These are phyloP conservation scores for Hyposoter didymator DNA, from an alignment of 2,888 invertebrate species.

Conservation along the genomic window DNA sequence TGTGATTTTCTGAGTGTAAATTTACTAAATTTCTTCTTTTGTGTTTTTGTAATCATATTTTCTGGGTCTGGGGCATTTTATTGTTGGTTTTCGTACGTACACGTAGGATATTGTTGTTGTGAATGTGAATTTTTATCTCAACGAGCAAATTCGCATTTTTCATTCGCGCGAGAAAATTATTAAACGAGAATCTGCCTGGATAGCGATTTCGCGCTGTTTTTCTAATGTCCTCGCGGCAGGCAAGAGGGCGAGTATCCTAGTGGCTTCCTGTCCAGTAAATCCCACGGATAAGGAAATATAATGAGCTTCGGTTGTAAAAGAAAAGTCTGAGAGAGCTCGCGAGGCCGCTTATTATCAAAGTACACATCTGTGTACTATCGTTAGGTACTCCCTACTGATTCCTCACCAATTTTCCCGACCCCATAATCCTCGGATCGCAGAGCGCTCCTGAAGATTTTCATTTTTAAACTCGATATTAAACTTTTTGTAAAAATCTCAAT, in stretches of 20 bases:
- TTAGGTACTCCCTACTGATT: constrained; percentile 31
- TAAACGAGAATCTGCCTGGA: constrained; percentile 56
- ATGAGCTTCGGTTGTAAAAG: constrained; percentile 37
- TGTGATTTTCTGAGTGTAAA: neutral
- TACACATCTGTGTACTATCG: constrained; percentile 52
- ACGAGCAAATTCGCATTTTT: constrained; percentile 10
- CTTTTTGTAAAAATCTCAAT: constrained; percentile 22
- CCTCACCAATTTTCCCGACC: constrained; percentile 53
- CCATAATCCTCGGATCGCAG: constrained; percentile 19
- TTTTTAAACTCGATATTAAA: constrained; percentile 7
- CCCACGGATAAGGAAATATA: constrained; percentile 34
- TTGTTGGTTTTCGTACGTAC: constrained; percentile 8
- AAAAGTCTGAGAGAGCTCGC: constrained; percentile 36
- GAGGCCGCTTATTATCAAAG: constrained; percentile 56
- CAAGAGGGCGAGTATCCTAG: constrained; percentile 49
- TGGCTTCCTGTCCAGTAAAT: constrained; percentile 19
- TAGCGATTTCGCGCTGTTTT: constrained; percentile 28
- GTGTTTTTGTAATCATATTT: constrained; percentile 45
- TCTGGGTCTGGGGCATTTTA: constrained; percentile 24
- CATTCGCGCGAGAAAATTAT: constrained; percentile 57
- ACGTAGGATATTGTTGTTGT: neutral
- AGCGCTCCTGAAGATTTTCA: constrained; percentile 34
- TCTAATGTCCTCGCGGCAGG: constrained; percentile 52
- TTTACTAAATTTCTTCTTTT: too few relatives aligned
- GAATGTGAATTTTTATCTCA: constrained; percentile 22